Evolutionary conservation across 2,113 vertebrate species (phyloP).

Genomic region (Tetraodon nigroviridis): DNA sequence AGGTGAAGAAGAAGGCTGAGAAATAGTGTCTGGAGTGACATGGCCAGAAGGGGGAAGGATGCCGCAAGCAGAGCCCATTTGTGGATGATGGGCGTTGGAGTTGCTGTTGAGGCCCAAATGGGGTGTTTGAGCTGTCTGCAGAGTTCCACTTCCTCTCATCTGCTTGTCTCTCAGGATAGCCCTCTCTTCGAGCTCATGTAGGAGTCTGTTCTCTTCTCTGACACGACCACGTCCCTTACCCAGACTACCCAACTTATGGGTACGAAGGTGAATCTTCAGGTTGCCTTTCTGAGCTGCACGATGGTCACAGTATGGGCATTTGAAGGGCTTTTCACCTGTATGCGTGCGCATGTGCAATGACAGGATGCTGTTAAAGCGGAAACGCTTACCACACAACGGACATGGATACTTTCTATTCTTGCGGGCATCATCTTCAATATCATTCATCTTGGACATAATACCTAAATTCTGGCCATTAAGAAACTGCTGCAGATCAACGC

Average conservation of each 20-base stretch:
- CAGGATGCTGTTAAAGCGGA: constrained; percentile 99
- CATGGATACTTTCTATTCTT: constrained; percentile 98
- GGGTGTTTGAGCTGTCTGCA: constrained; percentile 81
- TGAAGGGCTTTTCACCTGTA: constrained; percentile 98
- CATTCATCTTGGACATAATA: constrained; percentile 99
- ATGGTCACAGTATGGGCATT: constrained; percentile 98
- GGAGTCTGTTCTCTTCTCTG: constrained; percentile 92
- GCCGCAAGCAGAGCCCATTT: constrained; percentile 82
- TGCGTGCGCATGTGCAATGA: constrained; percentile 98
- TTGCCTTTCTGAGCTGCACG: constrained; percentile 97
- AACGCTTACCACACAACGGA: constrained; percentile 94
- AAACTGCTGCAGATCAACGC: constrained; percentile 97
- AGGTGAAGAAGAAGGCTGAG: constrained; percentile 84
- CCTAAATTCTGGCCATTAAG: constrained; percentile 96
- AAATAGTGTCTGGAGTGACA: constrained; percentile 77
- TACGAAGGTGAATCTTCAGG: constrained; percentile 97
- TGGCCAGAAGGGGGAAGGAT: constrained; percentile 80
- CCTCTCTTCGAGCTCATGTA: constrained; percentile 95
- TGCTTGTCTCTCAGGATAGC: constrained; percentile 96
- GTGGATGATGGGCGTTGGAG: constrained; percentile 77
- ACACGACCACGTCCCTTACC: constrained; percentile 96
- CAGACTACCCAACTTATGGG: constrained; percentile 95
- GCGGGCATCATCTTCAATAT: constrained; percentile 95
- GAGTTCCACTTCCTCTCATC: constrained; percentile 82
- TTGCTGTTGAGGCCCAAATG: constrained; percentile 70